Evolutionary conservation across 2,888 invertebrate species (phyloP).

Genomic region (Opisthograptis luteolata): DNA sequence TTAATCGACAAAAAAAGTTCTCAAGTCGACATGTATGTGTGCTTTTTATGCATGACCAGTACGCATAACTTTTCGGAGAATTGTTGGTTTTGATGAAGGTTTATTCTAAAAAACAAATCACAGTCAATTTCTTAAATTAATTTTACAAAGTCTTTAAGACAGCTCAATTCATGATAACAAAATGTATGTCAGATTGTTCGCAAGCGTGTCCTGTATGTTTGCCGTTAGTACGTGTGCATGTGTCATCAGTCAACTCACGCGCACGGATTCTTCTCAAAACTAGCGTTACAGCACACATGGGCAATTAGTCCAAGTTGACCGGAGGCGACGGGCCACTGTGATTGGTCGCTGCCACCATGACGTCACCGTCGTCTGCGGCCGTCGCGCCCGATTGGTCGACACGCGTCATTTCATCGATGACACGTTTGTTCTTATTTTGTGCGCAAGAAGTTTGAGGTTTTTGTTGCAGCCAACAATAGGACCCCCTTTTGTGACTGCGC

Average conservation of each 20-base stretch:
- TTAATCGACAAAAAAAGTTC: too few relatives aligned
- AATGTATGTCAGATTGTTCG: not conserved
- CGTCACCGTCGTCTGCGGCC: constrained; percentile 81
- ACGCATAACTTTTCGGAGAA: too few relatives aligned
- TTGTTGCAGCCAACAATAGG: constrained; percentile 71
- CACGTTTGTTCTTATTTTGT: constrained; percentile 83
- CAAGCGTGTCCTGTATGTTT: constrained; percentile 19
- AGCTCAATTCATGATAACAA: too few relatives aligned
- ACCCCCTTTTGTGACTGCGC: constrained; percentile 53
- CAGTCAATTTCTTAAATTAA: too few relatives aligned
- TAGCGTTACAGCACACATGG: constrained; percentile 81
- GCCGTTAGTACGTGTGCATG: constrained; percentile 26
- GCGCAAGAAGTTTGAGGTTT: constrained; percentile 74
- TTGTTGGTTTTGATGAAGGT: too few relatives aligned
- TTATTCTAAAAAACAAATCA: too few relatives aligned
- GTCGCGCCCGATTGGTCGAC: constrained; percentile 83
- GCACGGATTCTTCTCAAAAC: constrained; percentile 75
- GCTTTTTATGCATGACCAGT: too few relatives aligned
- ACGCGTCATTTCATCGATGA: constrained; percentile 84
- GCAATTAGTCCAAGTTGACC: constrained; percentile 84
- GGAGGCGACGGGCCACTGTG: constrained; percentile 73
- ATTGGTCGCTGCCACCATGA: constrained; percentile 76
- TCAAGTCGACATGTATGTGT: too few relatives aligned
- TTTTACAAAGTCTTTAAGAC: too few relatives aligned
- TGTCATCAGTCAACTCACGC: constrained; percentile 64